Conservation (phyloP, 2,888 invertebrate species). For the Acrobasis consociella region DNA sequence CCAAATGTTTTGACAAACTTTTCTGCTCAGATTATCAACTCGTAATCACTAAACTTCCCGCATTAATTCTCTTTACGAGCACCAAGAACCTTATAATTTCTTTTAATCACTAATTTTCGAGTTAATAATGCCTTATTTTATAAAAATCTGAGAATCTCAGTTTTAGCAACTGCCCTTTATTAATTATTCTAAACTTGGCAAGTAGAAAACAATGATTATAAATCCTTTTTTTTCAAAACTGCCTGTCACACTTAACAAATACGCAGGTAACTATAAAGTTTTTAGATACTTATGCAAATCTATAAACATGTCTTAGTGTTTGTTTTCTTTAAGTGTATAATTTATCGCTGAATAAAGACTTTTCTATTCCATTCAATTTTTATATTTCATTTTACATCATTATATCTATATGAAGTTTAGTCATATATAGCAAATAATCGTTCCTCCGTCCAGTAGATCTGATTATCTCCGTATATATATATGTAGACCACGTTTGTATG, state of each 20-base stretch:
- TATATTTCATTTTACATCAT: too few relatives aligned
- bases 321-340: too few relatives aligned
- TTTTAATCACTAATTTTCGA: constrained; percentile 34
- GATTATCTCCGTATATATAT: too few relatives aligned
- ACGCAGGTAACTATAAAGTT: too few relatives aligned
- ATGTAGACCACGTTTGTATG: too few relatives aligned
- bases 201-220: background rate
- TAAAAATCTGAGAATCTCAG: constrained; percentile 17
- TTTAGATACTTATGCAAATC: too few relatives aligned
- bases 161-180: background rate
- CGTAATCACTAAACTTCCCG: constrained; percentile 33
- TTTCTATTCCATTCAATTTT: too few relatives aligned
- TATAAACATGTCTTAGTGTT: too few relatives aligned
- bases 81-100: constrained; percentile 32
- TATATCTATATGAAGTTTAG: too few relatives aligned
- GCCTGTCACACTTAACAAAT: background rate
- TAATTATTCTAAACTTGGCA: background rate
- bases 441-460: too few relatives aligned
- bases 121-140: constrained; percentile 29
- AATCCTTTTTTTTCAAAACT: background rate
- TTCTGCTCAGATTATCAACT: constrained; percentile 33
- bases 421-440: too few relatives aligned
- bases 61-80: constrained; percentile 34
- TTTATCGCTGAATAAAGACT: too few relatives aligned
- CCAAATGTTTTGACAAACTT: constrained; percentile 32